Base-by-base conservation (phyloP, 1,140 invertebrate genomes). In the Propsilocerus akamusi region DNA sequence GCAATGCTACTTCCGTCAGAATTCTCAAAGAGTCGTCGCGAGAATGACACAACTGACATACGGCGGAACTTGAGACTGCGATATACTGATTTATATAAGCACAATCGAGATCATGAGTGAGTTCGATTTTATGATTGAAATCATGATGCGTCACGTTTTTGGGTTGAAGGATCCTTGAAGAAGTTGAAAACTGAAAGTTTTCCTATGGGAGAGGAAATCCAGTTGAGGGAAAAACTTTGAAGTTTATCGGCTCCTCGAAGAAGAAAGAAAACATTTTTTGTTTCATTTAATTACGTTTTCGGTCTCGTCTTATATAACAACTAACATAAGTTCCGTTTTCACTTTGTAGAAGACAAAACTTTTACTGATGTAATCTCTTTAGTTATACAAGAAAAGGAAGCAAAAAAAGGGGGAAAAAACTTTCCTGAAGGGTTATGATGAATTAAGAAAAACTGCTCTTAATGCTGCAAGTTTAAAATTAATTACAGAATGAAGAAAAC, bases 51-150 rank as follows among this genome's bases (percentile, higher is more conserved):
- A 25, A 73, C 73, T 49, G 83, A 87, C 56, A 83, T 83, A 52
- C 68, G 82, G 49, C 76, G 76, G 54, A 86, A 86, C 60, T 66
- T 86, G 48, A 72, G 81, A 28, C 64, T 84, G 34, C 75, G 78
- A 24, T 83, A 86, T 62, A 77, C 75, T 12, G 79, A 84, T 57
- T 69, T 76, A 58, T 76, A 78, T 10, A 77, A 78, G 53, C 76
- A 80, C 50, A 81, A 83, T 58, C 73, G 74, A n/a, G 77, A 81
- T 54, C 81, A 80, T 66, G 81, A 86, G 83, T 87, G 68, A 84
- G 81, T 79, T 61, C 34, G 37, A 37, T 55, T 48, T 58, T 58
- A 30, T 53, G n/a, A 32, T 28, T 28, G 12, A 52, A 51, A 41
- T 17, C 17, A 49, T 1, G 26, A 37, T 12, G n/a, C 32, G 30